Conservation (phyloP, 1,140 invertebrate genomes). For the Zaprionus vittiger region DNA sequence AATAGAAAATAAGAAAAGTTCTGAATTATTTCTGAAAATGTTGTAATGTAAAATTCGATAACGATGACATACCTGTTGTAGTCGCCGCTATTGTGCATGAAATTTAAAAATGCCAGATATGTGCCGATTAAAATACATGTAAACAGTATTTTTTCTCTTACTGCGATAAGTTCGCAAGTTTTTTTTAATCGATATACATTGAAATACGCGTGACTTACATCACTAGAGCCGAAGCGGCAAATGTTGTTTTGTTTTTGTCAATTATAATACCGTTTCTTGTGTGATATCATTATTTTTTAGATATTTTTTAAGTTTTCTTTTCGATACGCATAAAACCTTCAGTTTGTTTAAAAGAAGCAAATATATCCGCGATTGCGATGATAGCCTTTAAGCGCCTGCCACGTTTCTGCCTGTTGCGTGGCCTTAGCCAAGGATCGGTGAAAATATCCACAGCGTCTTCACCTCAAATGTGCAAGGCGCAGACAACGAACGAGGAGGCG, state of each 20-base stretch:
- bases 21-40: not conserved
- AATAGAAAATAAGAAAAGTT: not conserved
- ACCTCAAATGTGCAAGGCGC: conserved; percentile 22
- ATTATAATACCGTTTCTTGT: conserved; percentile 35
- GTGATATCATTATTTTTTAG: conserved; percentile 2
- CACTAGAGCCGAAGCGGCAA: conserved; percentile 30
- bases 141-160: not conserved
- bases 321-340: not conserved
- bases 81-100: not conserved
- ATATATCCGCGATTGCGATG: conserved; percentile 27
- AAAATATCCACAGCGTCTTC: conserved; percentile 18
- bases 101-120: not conserved
- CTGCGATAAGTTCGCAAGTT: not conserved
- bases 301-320: conserved; percentile 17
- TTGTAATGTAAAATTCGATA: not conserved
- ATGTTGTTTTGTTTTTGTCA: conserved; percentile 54
- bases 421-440: conserved; percentile 1
- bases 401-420: conserved; percentile 21
- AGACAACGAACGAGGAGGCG: conserved; percentile 20
- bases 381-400: conserved; percentile 54
- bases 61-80: not conserved
- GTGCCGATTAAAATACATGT: not conserved
- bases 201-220: not conserved
- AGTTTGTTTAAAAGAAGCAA: not conserved
- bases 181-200: conserved; percentile 14